These are phyloP conservation scores for Arvicanthis niloticus DNA, from an alignment of 2,113 vertebrate genomes.

Conservation along the genomic window DNA sequence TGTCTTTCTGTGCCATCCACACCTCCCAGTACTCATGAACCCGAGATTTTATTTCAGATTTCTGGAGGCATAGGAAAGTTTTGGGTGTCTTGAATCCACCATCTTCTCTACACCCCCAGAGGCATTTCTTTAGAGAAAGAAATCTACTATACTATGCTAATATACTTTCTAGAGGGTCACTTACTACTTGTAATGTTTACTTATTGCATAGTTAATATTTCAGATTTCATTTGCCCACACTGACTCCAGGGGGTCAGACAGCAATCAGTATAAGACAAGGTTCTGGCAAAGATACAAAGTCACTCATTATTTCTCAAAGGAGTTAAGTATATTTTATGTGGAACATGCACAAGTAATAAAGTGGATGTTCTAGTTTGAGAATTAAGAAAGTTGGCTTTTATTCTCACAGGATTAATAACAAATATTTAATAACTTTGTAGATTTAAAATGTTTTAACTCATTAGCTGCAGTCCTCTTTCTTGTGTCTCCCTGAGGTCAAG, in stretches of 20 bases:
- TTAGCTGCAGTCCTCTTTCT: background rate
- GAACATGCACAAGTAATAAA: background rate
- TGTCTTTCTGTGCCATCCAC: background rate
- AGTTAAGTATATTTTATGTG: background rate
- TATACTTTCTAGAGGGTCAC: too few relatives aligned
- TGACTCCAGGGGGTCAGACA: background rate
- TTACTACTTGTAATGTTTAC: background rate
- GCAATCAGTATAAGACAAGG: background rate
- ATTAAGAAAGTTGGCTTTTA: background rate
- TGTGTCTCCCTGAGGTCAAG: background rate
- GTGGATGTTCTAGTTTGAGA: background rate
- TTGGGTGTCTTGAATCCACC: background rate
- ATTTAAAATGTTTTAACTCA: conserved; percentile 29
- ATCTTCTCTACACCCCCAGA: background rate
- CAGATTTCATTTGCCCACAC: background rate
- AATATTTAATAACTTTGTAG: background rate
- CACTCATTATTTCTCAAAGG: background rate
- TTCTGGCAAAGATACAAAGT: background rate
- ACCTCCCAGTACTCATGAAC: too few relatives aligned
- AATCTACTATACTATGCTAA: background rate
- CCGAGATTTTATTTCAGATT: background rate
- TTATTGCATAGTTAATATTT: background rate
- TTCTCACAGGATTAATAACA: background rate
- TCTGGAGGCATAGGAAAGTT: background rate
- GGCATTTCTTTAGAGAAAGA: background rate